Evolutionary conservation across 2,797 vertebrate genomes (phyloP).

Genomic region (Enteromius afrohamiltoni): DNA sequence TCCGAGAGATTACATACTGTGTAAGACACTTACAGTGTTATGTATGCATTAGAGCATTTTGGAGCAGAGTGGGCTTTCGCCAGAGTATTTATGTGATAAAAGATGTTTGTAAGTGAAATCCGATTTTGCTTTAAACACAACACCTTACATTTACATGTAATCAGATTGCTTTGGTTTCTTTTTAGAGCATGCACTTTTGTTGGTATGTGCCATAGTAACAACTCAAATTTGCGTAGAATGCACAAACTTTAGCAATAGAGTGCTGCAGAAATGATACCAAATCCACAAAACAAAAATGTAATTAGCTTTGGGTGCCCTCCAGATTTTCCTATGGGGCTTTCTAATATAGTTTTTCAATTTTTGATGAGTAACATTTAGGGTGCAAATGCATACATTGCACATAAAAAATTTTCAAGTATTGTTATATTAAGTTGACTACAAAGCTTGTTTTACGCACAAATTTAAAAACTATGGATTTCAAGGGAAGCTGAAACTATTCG

Average conservation of each 20-base stretch:
- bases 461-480: background rate
- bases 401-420: background rate
- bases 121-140: background rate
- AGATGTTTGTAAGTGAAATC: background rate
- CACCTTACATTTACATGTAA: background rate
- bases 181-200: background rate
- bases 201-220: background rate
- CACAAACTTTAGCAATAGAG: background rate
- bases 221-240: background rate
- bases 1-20: constrained; percentile 38
- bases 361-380: too few species aligned
- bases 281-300: background rate
- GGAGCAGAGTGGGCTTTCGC: background rate
- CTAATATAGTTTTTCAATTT: background rate
- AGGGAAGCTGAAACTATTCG: background rate
- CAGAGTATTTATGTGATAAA: background rate
- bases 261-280: background rate
- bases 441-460: background rate
- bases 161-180: background rate
- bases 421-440: background rate
- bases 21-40: constrained; percentile 20
- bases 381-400: background rate
- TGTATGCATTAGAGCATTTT: background rate
- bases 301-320: background rate
- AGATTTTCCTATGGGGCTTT: background rate